Conservation (phyloP, 2,888 invertebrate genomes). For the Mayetiola destructor region DNA sequence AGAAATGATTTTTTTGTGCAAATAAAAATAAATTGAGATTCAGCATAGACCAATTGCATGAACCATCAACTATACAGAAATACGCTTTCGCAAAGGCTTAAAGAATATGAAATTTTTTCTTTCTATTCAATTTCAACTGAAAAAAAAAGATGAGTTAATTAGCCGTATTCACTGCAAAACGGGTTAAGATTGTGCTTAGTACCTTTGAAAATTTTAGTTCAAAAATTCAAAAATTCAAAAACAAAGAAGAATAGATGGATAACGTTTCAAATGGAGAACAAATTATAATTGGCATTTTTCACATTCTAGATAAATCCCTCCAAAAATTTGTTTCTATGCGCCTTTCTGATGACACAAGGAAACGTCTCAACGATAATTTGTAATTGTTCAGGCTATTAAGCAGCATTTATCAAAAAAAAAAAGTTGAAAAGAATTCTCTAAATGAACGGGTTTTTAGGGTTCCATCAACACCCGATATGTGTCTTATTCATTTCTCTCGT, state of each 20-base stretch:
- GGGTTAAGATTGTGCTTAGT: background rate
- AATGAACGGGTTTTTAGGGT: background rate
- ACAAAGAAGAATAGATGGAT: no score
- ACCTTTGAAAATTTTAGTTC: background rate
- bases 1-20: background rate
- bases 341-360: no score
- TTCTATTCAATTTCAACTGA: background rate
- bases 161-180: background rate
- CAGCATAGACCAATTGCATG: background rate
- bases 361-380: no score
- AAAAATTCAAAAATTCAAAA: background rate
- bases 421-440: background rate
- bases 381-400: background rate
- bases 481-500: background rate
- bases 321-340: background rate
- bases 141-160: background rate
- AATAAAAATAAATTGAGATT: background rate
- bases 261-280: background rate
- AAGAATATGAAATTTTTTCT: no score
- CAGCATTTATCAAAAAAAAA: background rate
- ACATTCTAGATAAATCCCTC: background rate
- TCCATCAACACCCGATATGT: background rate
- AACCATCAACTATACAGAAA: background rate
- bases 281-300: slow-evolving; percentile 9
- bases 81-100: background rate